Evolutionary conservation across 2,888 invertebrate species (phyloP).

Genomic region (Asteroscopus sphinx): DNA sequence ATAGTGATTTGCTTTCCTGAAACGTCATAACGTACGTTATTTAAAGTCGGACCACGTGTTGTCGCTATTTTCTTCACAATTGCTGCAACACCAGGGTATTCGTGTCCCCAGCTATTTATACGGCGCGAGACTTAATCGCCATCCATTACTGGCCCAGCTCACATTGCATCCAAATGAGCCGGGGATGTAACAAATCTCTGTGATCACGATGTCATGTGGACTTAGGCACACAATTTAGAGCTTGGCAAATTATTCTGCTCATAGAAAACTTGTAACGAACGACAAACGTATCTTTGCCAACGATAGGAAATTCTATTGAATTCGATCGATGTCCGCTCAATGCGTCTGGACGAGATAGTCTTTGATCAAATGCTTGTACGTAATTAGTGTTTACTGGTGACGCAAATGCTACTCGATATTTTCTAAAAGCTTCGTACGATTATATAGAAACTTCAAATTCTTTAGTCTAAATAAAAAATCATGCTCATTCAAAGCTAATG

Average conservation of each 20-base stretch:
- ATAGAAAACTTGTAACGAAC: conserved; percentile 15
- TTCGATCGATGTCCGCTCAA: conserved; percentile 36
- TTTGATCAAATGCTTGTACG: conserved; percentile 55
- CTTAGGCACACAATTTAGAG: conserved; percentile 35
- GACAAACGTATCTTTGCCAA: conserved; percentile 5
- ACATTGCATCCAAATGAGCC: conserved; percentile 71
- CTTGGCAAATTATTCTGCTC: conserved; percentile 22
- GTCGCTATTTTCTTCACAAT: conserved; percentile 68
- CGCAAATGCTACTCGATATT: conserved; percentile 37
- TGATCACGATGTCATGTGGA: conserved; percentile 41
- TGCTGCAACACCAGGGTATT: conserved; percentile 64
- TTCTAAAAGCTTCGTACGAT: not conserved
- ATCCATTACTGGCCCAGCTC: conserved; percentile 67
- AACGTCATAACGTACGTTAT: conserved; percentile 40
- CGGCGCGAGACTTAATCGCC: conserved; percentile 68
- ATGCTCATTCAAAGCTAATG: not conserved
- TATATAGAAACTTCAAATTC: not conserved
- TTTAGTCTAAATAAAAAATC: too few species aligned
- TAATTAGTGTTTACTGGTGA: conserved; percentile 56
- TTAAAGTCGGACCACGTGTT: conserved; percentile 60
- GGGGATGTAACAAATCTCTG: conserved; percentile 60
- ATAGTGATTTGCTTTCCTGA: conserved; percentile 13
- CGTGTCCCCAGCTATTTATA: conserved; percentile 70
- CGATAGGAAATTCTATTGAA: conserved; percentile 7
- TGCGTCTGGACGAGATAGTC: conserved; percentile 64